These are phyloP conservation scores for Lycocerus yunnanus DNA, from an alignment of 2,888 invertebrate species.

Conservation along the genomic window DNA sequence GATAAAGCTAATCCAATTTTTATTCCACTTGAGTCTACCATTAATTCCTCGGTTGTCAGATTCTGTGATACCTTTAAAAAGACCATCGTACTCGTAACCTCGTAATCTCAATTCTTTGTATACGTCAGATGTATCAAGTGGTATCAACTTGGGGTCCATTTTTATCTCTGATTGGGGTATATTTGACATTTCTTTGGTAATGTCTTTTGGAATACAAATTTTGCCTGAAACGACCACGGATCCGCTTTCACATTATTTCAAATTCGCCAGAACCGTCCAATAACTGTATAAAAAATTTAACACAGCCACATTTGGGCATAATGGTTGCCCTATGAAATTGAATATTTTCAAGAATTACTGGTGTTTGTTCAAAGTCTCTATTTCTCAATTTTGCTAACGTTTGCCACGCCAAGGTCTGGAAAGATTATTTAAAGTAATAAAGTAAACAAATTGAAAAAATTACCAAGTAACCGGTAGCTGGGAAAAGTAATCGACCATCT, in stretches of 20 bases:
- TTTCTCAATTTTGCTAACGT: slow-evolving; percentile 81
- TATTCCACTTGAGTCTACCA: slow-evolving; percentile 83
- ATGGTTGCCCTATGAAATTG: slow-evolving; percentile 93
- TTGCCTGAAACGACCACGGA: slow-evolving; percentile 80
- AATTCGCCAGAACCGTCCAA: slow-evolving; percentile 85
- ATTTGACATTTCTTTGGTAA: slow-evolving; percentile 66
- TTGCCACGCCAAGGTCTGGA: slow-evolving; percentile 80
- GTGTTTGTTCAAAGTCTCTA: slow-evolving; percentile 73
- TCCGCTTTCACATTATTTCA: slow-evolving; percentile 87
- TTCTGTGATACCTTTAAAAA: slow-evolving; percentile 78
- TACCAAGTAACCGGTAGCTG: slow-evolving; percentile 92
- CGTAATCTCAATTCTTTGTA: slow-evolving; percentile 87
- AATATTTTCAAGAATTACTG: slow-evolving; percentile 87
- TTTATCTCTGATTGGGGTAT: slow-evolving; percentile 55
- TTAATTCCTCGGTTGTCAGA: slow-evolving; percentile 72
- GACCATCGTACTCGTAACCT: slow-evolving; percentile 84
- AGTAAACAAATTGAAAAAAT: slow-evolving; percentile 2
- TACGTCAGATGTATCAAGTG: slow-evolving; percentile 69
- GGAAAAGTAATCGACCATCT: slow-evolving; percentile 92
- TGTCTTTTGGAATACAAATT: slow-evolving; percentile 69
- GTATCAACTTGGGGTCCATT: slow-evolving; percentile 56
- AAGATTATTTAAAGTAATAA: slow-evolving; percentile 1
- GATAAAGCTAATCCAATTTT: slow-evolving; percentile 94
- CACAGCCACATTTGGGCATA: slow-evolving; percentile 79
- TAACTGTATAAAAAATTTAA: slow-evolving; percentile 82